Conservation (phyloP, 2,797 vertebrate species). For the Numenius phaeopus region DNA sequence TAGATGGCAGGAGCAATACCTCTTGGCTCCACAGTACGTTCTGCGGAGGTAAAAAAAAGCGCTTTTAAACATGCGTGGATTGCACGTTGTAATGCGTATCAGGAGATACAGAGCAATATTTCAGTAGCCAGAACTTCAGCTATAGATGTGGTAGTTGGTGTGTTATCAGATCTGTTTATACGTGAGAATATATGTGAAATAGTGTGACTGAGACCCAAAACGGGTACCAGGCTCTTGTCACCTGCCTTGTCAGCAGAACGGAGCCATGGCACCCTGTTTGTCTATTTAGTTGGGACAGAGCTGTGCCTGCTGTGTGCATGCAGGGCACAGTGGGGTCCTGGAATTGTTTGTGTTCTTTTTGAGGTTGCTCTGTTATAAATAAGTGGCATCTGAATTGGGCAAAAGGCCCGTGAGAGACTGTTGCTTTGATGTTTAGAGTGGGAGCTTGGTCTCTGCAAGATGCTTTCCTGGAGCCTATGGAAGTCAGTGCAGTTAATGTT, state of each 20-base stretch:
- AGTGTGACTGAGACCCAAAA: background rate
- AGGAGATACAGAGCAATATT: background rate
- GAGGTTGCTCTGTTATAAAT: background rate
- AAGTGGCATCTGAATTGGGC: background rate
- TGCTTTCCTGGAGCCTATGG: background rate
- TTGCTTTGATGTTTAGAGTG: background rate
- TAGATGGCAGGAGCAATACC: background rate
- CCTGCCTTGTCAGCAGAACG: background rate
- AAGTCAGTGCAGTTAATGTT: background rate
- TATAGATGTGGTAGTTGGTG: background rate
- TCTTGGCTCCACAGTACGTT: background rate
- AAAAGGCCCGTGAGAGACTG: background rate
- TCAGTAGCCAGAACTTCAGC: background rate
- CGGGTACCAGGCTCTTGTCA: fast-evolving
- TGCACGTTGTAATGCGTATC: fast-evolving
- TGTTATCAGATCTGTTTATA: background rate
- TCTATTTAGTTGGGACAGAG: background rate
- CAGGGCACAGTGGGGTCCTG: background rate
- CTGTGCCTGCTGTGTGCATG: fast-evolving
- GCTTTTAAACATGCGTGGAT: fast-evolving
- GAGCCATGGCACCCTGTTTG: background rate
- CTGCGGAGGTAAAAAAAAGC: background rate
- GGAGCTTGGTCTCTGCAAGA: background rate
- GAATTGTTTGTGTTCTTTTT: background rate
- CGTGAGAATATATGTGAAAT: background rate